phyloP scores from a whole-genome alignment of 2,888 invertebrate genomes.

The Masnerella sp. region DNA sequence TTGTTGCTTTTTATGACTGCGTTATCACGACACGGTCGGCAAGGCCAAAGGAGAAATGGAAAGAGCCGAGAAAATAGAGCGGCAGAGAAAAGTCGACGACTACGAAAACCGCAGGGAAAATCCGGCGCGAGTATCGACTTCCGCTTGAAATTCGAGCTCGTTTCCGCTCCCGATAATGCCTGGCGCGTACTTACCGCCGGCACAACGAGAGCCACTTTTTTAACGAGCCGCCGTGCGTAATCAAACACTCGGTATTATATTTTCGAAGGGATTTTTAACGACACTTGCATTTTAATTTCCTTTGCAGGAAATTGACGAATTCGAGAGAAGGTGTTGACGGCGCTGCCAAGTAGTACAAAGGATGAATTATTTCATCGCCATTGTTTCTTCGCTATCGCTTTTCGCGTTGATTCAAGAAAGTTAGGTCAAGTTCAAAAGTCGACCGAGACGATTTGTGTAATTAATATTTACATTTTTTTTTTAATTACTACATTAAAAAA shows the following conservation, averaged over 20 bases:
- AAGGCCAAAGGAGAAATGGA: constrained; percentile 17
- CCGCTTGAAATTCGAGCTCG: constrained; percentile 57
- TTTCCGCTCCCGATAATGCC: constrained; percentile 56
- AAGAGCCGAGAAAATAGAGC: constrained; percentile 12
- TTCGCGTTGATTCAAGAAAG: no score
- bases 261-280: constrained; percentile 15
- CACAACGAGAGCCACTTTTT: constrained; percentile 52
- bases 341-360: no score
- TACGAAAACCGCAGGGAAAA: constrained; percentile 42
- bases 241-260: constrained; percentile 38
- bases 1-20: no score
- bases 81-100: background rate
- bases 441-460: no score
- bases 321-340: no score
- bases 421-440: no score
- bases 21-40: constrained; percentile 23
- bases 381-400: no score
- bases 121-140: constrained; percentile 48
- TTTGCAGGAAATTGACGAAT: no score
- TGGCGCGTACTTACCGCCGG: constrained; percentile 40
- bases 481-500: no score
- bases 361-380: no score
- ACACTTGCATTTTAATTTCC: constrained; percentile 31
- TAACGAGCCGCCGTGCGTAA: constrained; percentile 28
- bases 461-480: no score